Evolutionary conservation across 2,113 vertebrate species (phyloP).

Genomic region (Mormyrus lacerda): DNA sequence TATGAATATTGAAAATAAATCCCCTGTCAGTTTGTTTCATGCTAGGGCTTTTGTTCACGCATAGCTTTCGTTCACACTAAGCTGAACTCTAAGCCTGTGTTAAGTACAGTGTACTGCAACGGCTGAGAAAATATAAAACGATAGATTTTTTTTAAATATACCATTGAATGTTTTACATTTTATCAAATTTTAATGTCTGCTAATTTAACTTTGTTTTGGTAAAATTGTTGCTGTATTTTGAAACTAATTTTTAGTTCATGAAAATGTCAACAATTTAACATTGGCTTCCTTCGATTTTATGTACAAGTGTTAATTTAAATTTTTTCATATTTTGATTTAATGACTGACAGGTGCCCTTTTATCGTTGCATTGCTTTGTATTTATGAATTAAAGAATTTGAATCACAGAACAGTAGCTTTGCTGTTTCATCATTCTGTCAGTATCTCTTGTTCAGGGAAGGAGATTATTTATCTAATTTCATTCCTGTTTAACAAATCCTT

Average conservation of each 20-base stretch:
- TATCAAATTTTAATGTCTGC: background rate
- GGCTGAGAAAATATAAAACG: background rate
- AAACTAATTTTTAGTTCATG: background rate
- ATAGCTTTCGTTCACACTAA: background rate
- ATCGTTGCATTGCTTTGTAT: background rate
- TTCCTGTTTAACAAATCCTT: background rate
- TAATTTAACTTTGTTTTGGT: background rate
- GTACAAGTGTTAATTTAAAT: background rate
- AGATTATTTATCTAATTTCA: background rate
- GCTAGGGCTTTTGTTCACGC: background rate
- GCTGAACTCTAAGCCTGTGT: background rate
- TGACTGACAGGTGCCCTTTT: background rate
- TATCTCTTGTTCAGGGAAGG: background rate
- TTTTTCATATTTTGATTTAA: background rate
- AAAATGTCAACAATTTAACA: background rate
- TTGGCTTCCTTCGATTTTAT: background rate
- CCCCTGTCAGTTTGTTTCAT: background rate
- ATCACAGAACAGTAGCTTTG: background rate
- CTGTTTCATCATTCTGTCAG: background rate
- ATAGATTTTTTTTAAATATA: background rate
- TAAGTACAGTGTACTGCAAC: background rate
- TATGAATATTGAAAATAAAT: background rate
- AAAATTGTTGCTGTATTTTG: background rate
- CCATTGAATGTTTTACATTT: background rate
- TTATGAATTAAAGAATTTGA: background rate